Evolutionary conservation across 2,113 vertebrate species (phyloP), one percentile per base, ranked within the genome.

Genomic region (Mastomys natalensis): DNA sequence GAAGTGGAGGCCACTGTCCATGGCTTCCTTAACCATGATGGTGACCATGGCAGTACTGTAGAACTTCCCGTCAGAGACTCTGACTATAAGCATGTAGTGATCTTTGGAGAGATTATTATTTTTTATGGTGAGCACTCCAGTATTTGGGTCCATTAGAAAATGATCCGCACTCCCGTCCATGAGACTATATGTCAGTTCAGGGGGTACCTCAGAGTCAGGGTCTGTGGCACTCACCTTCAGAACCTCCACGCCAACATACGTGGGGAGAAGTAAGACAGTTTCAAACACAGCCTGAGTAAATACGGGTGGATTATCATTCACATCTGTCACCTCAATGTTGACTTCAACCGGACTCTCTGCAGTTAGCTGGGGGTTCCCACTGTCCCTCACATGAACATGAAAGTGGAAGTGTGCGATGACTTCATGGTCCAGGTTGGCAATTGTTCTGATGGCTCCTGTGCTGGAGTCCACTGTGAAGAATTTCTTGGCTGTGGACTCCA

Each of bases 401-500:
- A 99, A 99, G 96, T 99, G 98, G 97, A 99, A 99, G 31, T 89
- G 98, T n/a, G 99, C 97, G 68, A 99, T 99, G 0, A 98, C 99
- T 98, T 99, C 99, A 19, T 99, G 99, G 98, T 99, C 99, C 66
- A 99, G 98, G 97, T 98, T 99, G 72, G 99, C 99, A 53, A 99
- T 99, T 37, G 99, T 99, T 97, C 99, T 98, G 93, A 99, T 99
- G 0, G 99, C 99, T 22, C 99, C 99, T 5, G 99, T 99, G 95
- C 99, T 99, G 12, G 99, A 99, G 97, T 99, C 99, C 26, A 99
- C 99, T 0, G 99, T 99, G 96, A 99, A 99, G 97, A 99, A 99
- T 93, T 98, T 99, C 92, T 99, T 99, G 87, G 99, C 99, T 2
- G 98, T 99, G 72, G 99, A 99, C 94, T 99, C 99, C 80, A 99